Conservation (phyloP, 53 echinoderm and acorn worm genomes). For the Holothuria leucospilota region DNA sequence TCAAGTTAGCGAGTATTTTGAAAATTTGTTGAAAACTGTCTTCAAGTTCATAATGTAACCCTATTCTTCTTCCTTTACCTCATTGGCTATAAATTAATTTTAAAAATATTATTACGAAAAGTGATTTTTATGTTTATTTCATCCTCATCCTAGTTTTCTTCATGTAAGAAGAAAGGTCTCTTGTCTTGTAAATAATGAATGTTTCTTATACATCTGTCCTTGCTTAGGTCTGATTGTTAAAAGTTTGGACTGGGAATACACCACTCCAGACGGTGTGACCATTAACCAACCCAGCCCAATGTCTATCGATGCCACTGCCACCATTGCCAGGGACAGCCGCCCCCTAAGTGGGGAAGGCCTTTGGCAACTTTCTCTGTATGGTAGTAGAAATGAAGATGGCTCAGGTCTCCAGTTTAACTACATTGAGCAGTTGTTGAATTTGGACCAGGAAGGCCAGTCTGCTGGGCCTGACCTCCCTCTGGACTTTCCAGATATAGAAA, state of each 20-base stretch:
- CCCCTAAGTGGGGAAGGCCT: slow-evolving; percentile 75
- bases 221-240: slow-evolving; percentile 72
- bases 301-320: slow-evolving; percentile 70
- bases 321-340: slow-evolving; percentile 69
- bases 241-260: slow-evolving; percentile 76
- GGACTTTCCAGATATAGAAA: slow-evolving; percentile 54
- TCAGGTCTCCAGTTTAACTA: slow-evolving; percentile 70
- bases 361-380: slow-evolving; percentile 83
- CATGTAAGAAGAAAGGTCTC: too few relatives aligned
- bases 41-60: too few relatives aligned
- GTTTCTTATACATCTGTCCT: not conserved
- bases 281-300: slow-evolving; percentile 71
- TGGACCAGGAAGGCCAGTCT: slow-evolving; percentile 50
- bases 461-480: slow-evolving; percentile 69
- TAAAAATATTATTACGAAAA: too few relatives aligned
- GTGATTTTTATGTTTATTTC: not conserved
- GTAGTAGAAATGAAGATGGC: slow-evolving; percentile 74
- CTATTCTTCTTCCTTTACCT: too few relatives aligned
- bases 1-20: too few relatives aligned
- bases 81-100: too few relatives aligned
- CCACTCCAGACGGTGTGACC: slow-evolving; percentile 64
- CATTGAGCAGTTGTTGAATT: slow-evolving; percentile 70
- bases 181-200: not conserved
- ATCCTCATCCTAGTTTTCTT: not conserved
- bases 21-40: too few relatives aligned